Conservation (phyloP, 2,797 vertebrate species). For the Okamejei kenojei region DNA sequence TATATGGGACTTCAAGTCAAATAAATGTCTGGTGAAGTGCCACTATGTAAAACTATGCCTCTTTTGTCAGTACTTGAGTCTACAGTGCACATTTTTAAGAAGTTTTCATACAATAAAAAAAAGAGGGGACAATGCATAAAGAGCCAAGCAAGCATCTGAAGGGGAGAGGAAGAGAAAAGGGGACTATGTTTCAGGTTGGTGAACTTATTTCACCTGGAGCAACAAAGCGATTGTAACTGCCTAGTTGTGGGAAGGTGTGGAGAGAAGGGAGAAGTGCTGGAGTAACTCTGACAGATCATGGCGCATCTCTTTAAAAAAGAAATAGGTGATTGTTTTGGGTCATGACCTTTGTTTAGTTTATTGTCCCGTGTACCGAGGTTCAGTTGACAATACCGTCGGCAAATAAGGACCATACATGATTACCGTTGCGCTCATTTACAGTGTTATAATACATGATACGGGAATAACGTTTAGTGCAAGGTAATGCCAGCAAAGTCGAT, state of each 20-base stretch:
- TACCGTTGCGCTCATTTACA: too few species aligned
- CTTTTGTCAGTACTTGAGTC: conserved; percentile 28
- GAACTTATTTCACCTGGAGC: neutral
- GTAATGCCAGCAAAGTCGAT: too few species aligned
- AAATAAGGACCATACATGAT: too few species aligned
- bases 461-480: too few species aligned
- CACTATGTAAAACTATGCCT: conserved; percentile 28
- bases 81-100: neutral
- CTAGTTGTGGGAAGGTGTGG: neutral
- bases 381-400: too few species aligned
- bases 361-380: too few species aligned
- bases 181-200: neutral
- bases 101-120: neutral
- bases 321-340: too few species aligned
- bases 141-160: neutral
- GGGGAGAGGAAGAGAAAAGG: neutral
- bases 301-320: too few species aligned
- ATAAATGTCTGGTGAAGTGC: neutral
- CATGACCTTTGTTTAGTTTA: too few species aligned
- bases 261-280: too few species aligned
- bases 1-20: neutral
- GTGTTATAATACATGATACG: too few species aligned
- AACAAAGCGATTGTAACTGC: neutral
- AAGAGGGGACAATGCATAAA: neutral
- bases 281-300: too few species aligned